These are phyloP conservation scores for Salvelinus alpinus DNA, from an alignment of 2,113 vertebrate species.

Conservation along the genomic window DNA sequence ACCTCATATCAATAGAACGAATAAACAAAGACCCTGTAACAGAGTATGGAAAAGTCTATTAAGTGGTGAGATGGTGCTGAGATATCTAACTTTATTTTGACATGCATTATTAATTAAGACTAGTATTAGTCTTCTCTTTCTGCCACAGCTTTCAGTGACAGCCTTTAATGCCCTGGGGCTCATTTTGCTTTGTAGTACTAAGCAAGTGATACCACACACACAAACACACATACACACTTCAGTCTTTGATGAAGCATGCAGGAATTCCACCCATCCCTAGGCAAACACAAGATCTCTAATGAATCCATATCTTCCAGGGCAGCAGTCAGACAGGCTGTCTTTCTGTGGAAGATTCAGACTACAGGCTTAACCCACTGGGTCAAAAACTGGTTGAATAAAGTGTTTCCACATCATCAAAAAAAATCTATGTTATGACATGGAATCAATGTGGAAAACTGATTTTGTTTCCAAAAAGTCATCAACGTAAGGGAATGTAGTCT, in stretches of 20 bases:
- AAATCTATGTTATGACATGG: too few relatives aligned
- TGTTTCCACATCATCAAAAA: too few relatives aligned
- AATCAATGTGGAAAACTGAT: too few relatives aligned
- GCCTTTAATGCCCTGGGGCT: constrained; percentile 46
- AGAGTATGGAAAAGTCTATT: constrained; percentile 35
- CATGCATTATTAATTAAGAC: constrained; percentile 70
- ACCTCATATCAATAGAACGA: too few relatives aligned
- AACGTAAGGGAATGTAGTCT: too few relatives aligned
- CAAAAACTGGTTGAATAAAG: not conserved
- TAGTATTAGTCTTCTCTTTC: constrained; percentile 49
- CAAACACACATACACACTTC: constrained; percentile 16
- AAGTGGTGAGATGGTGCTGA: constrained; percentile 55
- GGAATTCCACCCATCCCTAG: constrained; percentile 61
- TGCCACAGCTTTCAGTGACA: constrained; percentile 44
- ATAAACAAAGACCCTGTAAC: not conserved
- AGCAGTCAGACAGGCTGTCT: constrained; percentile 55
- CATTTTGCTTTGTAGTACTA: constrained; percentile 39
- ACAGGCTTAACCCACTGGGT: constrained; percentile 25
- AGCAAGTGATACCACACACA: constrained; percentile 30
- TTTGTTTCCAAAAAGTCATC: too few relatives aligned
- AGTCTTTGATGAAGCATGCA: constrained; percentile 61
- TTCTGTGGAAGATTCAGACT: constrained; percentile 54
- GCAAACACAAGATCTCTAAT: constrained; percentile 62
- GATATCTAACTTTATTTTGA: constrained; percentile 60
- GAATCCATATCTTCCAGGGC: constrained; percentile 52